Conservation (phyloP, 53 echinoderm and acorn worm species). For the Actinopyga echinites region DNA sequence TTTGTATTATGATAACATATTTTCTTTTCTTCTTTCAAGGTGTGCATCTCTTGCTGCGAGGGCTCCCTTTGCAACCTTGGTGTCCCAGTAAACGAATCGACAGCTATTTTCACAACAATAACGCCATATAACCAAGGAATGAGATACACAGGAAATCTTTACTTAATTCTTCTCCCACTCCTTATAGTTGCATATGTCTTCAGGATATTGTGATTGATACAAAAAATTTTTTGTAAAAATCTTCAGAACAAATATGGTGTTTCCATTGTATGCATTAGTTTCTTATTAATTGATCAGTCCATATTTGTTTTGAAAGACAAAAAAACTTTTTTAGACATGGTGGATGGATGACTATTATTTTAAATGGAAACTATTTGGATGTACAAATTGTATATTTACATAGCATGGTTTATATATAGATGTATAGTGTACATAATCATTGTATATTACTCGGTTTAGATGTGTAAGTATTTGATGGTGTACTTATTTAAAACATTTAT, state of each 20-base stretch:
- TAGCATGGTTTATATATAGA: slow-evolving; percentile 17
- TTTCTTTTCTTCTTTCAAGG: slow-evolving; percentile 36
- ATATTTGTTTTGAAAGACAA: slow-evolving; percentile 5
- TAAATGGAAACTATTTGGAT: not conserved
- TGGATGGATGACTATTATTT: not conserved
- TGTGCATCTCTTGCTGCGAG: slow-evolving; percentile 91
- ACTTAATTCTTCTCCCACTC: not conserved
- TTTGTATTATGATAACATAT: too few relatives aligned
- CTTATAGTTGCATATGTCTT: slow-evolving; percentile 29
- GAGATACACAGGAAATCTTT: not conserved
- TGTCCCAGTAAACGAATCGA: slow-evolving; percentile 74
- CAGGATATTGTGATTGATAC: not conserved
- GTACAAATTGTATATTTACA: slow-evolving; percentile 35
- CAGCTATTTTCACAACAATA: slow-evolving; percentile 72
- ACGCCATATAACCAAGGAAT: slow-evolving; percentile 70
- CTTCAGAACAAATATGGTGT: too few relatives aligned
- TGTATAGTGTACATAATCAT: not conserved
- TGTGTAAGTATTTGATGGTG: too few relatives aligned
- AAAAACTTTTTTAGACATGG: not conserved
- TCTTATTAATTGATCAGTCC: too few relatives aligned
- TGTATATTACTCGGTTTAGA: too few relatives aligned
- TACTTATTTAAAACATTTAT: too few relatives aligned
- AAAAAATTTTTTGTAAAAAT: too few relatives aligned
- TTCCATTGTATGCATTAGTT: too few relatives aligned
- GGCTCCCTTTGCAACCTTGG: slow-evolving; percentile 77